Evolutionary conservation across 2,113 vertebrate species (phyloP), one percentile per base, ranked within the genome.

Genomic region (Echinops telfairi): DNA sequence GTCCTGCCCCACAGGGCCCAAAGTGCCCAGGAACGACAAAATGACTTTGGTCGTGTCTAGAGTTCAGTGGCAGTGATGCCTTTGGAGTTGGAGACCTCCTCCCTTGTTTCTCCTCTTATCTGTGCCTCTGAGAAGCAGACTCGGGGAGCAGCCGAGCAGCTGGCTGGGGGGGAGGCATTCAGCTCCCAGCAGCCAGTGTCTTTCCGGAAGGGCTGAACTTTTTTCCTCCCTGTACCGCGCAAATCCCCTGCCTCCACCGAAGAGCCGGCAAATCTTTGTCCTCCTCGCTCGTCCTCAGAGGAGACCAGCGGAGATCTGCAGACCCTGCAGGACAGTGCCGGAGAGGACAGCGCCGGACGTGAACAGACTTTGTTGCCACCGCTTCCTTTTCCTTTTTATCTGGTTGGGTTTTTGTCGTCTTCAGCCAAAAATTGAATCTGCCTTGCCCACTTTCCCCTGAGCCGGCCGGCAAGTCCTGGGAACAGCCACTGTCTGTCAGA

Each of bases 11-110:
- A 22, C 93, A 87, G 96, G 94, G 86, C 85, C 93, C 95, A 95
- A 89, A 36, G 93, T 89, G 88, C 83, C 91, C 94, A 12, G 94
- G 47, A 95, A 81, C 79, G 47, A 40, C 92, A 95, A 75, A 27
- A 73, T 66, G 91, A 95, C 97, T 97, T 88, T 96, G 78, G 94
- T 94, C 96, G 68, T 80, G 95, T 89, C 68, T 75, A 19, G 96
- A 97, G 90, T 96, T 96, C 83, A 27, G 60, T 86, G 96, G 91
- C 97, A 97, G 97, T 96, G 97, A 95, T 17, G 93, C 40, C 78
- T 91, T 82, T 57, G 29, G 92, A 73, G 90, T 81, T 88, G 87
- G 23, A 43, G 38, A 66, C 93, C 27, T 77, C 71, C 47, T 64
- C 90, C 73, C 64, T 57, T 88, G 80, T 75, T 80, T 43, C 60